Evolutionary conservation across 1,140 invertebrate genomes (phyloP), one percentile per base, ranked within the genome.

Genomic region (Babylonia areolata): DNA sequence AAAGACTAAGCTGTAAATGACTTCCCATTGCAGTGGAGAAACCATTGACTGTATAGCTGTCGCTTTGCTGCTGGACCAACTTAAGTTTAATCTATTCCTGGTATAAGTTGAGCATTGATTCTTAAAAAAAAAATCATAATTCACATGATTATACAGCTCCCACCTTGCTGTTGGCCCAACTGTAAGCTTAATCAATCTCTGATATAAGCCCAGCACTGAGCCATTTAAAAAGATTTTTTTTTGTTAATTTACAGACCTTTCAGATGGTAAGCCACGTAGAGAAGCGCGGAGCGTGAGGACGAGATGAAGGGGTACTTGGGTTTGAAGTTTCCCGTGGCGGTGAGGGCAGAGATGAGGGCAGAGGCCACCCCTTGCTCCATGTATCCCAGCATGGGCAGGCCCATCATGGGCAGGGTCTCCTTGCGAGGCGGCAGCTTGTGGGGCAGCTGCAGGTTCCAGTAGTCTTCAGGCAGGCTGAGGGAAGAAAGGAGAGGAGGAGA

Each of bases 261-360:
- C 12, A 95, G 88, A 89, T 94, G 93, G 86, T 94, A 94, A 17
- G 93, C 94, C 20, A 94, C 88, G 83, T 94, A 95, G n/a, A 94
- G 87, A 9, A 93, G 88, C 11, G 94, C 94, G 42, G 94, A 95
- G 79, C 91, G 88, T 23, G 91, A 92, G 20, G 94, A 86, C 46
- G 87, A 92, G 31, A 95, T 85, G 91, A 95, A 95, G 0, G 94
- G 94, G 91, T 94, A 95, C 87, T 95, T 95, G 39, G 94, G 94
- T 89, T 95, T 95, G 78, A 94, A 92, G 82, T 91, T 92, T 39
- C 94, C 94, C 64, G 91, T 90, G 71, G 93, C 91, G 37, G 93
- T 94, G 39, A 95, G 89, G 37, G 94, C 92, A 51, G 94, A 94
- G 28, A 92, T 92, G 37, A 95, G 73, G 3, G 92, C 90, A 0